Base-by-base conservation (phyloP, 2,888 invertebrate species). In the Sthenelais limicola region DNA sequence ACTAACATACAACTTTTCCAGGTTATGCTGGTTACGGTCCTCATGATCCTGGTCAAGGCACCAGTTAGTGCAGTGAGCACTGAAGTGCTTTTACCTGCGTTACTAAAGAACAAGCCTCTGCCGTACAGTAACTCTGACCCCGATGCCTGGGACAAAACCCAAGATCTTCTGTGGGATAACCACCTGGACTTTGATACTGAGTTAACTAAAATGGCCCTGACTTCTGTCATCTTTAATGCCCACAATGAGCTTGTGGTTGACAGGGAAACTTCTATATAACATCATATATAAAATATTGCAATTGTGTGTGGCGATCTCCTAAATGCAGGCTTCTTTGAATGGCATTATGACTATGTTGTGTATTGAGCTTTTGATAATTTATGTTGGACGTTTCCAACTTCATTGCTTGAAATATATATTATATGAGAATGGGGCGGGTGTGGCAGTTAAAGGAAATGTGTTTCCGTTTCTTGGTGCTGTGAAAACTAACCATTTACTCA, bases 1-100 rank as follows among this genome's bases (percentile, higher is more conserved):
- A n/a, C n/a, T n/a, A n/a, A 32, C 28, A 67, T 12, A n/a, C n/a
- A n/a, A n/a, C n/a, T n/a, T n/a, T n/a, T n/a, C n/a, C 71, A 77
- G 75, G 73, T 77, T 0, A 32, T 82, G 7, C 80, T 81, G 15
- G 75, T 82, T 43, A 79, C 82, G 7, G 82, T 82, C 2, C 73
- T 82, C 0, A 79, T 79, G 9, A 82, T 82, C 28, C 68, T 82
- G 7, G 78, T 82, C 38, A 81, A 81, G 68, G 82, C 82, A 3
- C 82, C 82, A 5, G 56, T 79, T 0, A 81, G 82, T 7, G 81
- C 82, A 0, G 79, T 79, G 0, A 67, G 75, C 3, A 82, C 82
- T 73, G 77, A 79, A 5, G 67, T 82, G 7, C 56, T 80, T 12
- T 81, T 79, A 24, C 82, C 82, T 15, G 72, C 71, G n/a, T 69